Evolutionary conservation across 2,888 invertebrate genomes (phyloP).

Genomic region (Caenorhabditis sinica): DNA sequence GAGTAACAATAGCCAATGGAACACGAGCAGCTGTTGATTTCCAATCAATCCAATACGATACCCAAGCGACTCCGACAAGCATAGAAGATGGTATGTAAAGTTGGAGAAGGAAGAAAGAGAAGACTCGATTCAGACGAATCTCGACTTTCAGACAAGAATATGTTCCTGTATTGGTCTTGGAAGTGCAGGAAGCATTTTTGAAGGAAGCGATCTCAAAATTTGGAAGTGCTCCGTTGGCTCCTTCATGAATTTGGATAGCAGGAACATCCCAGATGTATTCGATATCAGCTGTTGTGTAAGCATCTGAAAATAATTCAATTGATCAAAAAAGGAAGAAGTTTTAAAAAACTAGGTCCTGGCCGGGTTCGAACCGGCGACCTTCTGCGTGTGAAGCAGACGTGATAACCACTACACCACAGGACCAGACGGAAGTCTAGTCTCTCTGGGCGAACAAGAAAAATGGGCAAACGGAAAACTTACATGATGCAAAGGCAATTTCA

Average conservation of each 20-base stretch:
- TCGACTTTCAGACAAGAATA: conserved; percentile 83
- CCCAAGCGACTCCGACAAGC: conserved; percentile 81
- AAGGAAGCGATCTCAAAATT: conserved; percentile 95
- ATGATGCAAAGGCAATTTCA: conserved; percentile 83
- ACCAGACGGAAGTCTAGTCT: conserved; percentile 20
- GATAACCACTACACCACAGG: conserved; percentile 76
- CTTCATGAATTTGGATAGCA: conserved; percentile 87
- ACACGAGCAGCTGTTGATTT: conserved; percentile 83
- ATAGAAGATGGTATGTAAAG: conserved; percentile 80
- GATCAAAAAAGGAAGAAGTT: neutral
- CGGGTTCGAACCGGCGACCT: conserved; percentile 77
- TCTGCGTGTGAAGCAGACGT: conserved; percentile 78
- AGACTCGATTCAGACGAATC: conserved; percentile 81
- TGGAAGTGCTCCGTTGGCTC: conserved; percentile 88
- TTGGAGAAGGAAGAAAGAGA: conserved; percentile 83
- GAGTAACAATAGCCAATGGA: conserved; percentile 83
- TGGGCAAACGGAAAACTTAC: conserved; percentile 69
- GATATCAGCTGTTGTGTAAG: conserved; percentile 97
- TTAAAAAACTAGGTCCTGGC: conserved; percentile 68
- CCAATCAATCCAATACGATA: conserved; percentile 83
- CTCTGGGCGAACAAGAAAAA: too few relatives aligned
- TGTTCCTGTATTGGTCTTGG: conserved; percentile 92
- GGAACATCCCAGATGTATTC: conserved; percentile 94
- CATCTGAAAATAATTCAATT: conserved; percentile 88
- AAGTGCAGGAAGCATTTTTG: conserved; percentile 95